Percentiles rank a stretch among this genome's conserved stretches.
phyloP scores from a whole-genome alignment of 2,797 vertebrate species.

The Sebastolobus alascanus region DNA sequence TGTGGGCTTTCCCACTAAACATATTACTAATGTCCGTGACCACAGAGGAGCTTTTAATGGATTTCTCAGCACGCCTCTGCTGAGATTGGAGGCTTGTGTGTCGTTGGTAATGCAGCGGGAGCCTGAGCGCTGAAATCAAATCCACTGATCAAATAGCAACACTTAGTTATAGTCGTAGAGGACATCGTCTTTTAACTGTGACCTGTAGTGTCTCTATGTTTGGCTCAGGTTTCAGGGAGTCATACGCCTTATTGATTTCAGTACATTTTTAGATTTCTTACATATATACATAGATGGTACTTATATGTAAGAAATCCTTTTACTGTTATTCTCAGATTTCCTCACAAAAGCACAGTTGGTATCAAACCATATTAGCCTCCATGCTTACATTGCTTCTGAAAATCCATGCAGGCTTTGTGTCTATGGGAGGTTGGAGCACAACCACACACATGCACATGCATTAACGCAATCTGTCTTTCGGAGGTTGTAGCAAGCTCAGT shows the following conservation, averaged over 20 bases:
- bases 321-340: constrained; percentile 14
- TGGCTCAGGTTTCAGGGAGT: constrained; percentile 17
- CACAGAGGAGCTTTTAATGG: constrained; percentile 64
- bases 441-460: not conserved
- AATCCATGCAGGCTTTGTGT: constrained; percentile 19
- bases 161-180: constrained; percentile 30
- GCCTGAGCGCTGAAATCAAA: constrained; percentile 48
- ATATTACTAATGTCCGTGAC: constrained; percentile 45
- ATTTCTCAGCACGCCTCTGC: constrained; percentile 50
- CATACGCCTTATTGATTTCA: constrained; percentile 20
- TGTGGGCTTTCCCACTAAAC: constrained; percentile 57
- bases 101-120: constrained; percentile 39
- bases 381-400: not conserved
- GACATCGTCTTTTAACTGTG: constrained; percentile 25
- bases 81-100: constrained; percentile 52
- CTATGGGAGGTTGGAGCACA: constrained; percentile 12
- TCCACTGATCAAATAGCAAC: constrained; percentile 57
- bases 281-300: not conserved
- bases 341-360: not conserved
- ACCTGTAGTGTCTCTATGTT: not conserved
- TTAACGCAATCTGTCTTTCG: not conserved
- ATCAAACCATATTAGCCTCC: not conserved
- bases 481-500: constrained; percentile 2
- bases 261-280: constrained; percentile 17
- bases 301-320: not conserved